Conservation (phyloP, 1,140 invertebrate species). For the Onthophagus taurus region DNA sequence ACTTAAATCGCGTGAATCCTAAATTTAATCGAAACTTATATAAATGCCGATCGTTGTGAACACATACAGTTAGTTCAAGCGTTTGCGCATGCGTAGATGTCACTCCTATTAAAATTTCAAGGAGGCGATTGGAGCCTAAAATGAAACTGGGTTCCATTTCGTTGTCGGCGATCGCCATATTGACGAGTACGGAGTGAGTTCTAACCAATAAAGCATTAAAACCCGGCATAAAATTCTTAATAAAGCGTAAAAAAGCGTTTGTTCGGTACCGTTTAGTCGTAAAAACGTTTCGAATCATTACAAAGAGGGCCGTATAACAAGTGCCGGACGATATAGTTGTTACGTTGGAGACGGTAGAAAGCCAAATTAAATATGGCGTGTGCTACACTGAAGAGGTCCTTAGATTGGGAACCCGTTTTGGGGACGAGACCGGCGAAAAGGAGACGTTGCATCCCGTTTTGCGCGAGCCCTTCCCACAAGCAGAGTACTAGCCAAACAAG, state of each 20-base stretch:
- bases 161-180: slow-evolving; percentile 8
- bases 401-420: slow-evolving; percentile 86
- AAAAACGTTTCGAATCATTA: slow-evolving; percentile 3
- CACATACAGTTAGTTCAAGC: too few species aligned
- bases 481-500: slow-evolving; percentile 16
- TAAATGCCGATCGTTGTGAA: too few species aligned
- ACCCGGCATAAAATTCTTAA: neutral
- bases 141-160: slow-evolving; percentile 9
- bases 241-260: neutral
- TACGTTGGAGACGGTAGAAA: slow-evolving; percentile 7
- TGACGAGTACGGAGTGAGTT: slow-evolving; percentile 1
- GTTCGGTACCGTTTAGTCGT: neutral
- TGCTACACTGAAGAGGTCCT: slow-evolving; percentile 84
- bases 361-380: slow-evolving; percentile 76
- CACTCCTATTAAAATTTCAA: neutral
- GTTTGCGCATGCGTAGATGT: slow-evolving; percentile 6
- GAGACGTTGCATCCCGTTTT: slow-evolving; percentile 78
- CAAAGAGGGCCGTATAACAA: slow-evolving; percentile 10
- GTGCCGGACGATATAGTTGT: slow-evolving; percentile 11
- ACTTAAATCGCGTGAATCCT: too few species aligned
- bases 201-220: slow-evolving; percentile 1
- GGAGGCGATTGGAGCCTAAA: neutral
- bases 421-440: slow-evolving; percentile 71
- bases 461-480: slow-evolving; percentile 46
- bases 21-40: too few species aligned